These are phyloP conservation scores for Sparidentex hasta DNA, from an alignment of 2,797 vertebrate genomes.

Conservation along the genomic window DNA sequence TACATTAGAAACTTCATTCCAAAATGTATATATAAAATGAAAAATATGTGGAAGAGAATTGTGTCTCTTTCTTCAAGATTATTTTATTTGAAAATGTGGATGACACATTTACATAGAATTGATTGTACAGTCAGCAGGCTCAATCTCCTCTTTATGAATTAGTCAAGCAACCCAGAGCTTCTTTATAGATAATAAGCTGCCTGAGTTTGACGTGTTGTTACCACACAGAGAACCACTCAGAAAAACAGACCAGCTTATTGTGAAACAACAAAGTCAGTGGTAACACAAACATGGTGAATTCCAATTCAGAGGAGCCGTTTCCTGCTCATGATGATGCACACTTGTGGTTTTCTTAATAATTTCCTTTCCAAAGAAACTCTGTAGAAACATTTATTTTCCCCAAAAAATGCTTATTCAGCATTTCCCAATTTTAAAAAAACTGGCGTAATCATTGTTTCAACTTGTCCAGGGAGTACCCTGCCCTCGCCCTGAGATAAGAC, in stretches of 20 bases:
- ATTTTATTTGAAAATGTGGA: conserved; percentile 1
- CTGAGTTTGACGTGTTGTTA: not conserved
- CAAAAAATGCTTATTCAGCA: no score
- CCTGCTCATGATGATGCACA: not conserved
- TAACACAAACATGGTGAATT: not conserved
- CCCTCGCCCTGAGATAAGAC: no score
- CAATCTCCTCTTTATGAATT: not conserved
- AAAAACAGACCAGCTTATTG: not conserved
- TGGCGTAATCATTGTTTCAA: no score
- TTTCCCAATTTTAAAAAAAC: no score
- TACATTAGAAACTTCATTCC: not conserved
- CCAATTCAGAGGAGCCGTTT: not conserved
- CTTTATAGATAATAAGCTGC: not conserved
- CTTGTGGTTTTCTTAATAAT: not conserved
- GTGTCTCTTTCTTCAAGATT: no score
- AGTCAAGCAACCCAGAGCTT: not conserved
- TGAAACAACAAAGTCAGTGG: not conserved
- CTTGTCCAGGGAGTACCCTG: no score
- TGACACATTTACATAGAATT: not conserved
- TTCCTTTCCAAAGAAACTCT: not conserved
- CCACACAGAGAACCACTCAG: not conserved
- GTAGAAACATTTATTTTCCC: not conserved
- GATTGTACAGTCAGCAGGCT: not conserved
- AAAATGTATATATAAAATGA: not conserved
- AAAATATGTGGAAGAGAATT: not conserved